Conservation (phyloP, 1,140 invertebrate genomes). For the Dendrolimus kikuchii region DNA sequence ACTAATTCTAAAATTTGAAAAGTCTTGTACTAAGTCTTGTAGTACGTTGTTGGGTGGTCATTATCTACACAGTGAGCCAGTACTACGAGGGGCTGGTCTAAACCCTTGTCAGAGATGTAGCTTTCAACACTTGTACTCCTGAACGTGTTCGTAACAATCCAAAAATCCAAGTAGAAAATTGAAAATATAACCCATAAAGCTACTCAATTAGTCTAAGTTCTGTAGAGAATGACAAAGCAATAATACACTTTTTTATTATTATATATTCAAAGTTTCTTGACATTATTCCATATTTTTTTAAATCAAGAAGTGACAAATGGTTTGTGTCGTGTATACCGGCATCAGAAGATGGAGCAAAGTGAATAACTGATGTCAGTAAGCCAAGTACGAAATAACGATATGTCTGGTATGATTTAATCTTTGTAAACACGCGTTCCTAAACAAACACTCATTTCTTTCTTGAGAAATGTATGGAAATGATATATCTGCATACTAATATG, state of each 20-base stretch:
- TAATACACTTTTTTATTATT: not conserved
- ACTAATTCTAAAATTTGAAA: too few relatives aligned
- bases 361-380: too few relatives aligned
- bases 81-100: constrained; percentile 32
- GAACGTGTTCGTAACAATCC: constrained; percentile 35
- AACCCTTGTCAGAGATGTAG: constrained; percentile 23
- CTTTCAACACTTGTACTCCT: constrained; percentile 36
- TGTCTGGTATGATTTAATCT: too few relatives aligned
- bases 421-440: too few relatives aligned
- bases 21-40: too few relatives aligned
- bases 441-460: too few relatives aligned
- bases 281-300: constrained; percentile 38
- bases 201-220: too few relatives aligned
- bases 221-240: not conserved
- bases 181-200: too few relatives aligned
- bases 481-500: too few relatives aligned
- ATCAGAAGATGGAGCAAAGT: constrained; percentile 4
- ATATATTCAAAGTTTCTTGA: constrained; percentile 7
- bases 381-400: too few relatives aligned
- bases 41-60: too few relatives aligned
- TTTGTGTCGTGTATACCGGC: constrained; percentile 18
- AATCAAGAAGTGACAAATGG: constrained; percentile 39
- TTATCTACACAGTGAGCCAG: constrained; percentile 44
- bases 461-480: too few relatives aligned
- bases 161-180: constrained; percentile 11